phyloP scores from a whole-genome alignment of 2,888 invertebrate species.

The Agonopterix arenella region DNA sequence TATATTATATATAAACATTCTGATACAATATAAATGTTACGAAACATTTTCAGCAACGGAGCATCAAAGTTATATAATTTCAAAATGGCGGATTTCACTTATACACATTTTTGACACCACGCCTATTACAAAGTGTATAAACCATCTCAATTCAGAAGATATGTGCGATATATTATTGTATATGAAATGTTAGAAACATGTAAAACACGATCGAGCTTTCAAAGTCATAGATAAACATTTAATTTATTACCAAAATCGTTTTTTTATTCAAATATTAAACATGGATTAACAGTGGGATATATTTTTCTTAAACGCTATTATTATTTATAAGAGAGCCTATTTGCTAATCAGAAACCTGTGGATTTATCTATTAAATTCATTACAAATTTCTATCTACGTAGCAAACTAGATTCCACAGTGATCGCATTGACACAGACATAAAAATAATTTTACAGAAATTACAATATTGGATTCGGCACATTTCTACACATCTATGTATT shows the following conservation, averaged over 20 bases:
- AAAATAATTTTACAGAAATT: too few relatives aligned
- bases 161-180: slow-evolving; percentile 24
- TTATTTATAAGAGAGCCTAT: not conserved
- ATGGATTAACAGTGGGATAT: slow-evolving; percentile 1
- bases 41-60: slow-evolving; percentile 6
- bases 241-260: not conserved
- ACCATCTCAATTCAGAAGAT: slow-evolving; percentile 21
- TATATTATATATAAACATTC: slow-evolving; percentile 21
- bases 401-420: too few relatives aligned
- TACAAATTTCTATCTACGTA: too few relatives aligned
- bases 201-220: too few relatives aligned
- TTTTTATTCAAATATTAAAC: slow-evolving; percentile 16
- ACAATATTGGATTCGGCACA: too few relatives aligned
- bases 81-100: not conserved
- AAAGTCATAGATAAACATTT: not conserved
- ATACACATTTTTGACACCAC: not conserved
- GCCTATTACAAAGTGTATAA: too few relatives aligned
- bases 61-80: not conserved
- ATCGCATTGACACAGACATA: too few relatives aligned
- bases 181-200: slow-evolving; percentile 1
- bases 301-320: slow-evolving; percentile 1
- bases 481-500: too few relatives aligned
- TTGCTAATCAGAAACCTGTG: not conserved
- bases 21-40: slow-evolving; percentile 21
- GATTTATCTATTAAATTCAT: not conserved